Evolutionary conservation across 2,113 vertebrate species (phyloP), one percentile per base, ranked within the genome.

Genomic region (Euleptes europaea): DNA sequence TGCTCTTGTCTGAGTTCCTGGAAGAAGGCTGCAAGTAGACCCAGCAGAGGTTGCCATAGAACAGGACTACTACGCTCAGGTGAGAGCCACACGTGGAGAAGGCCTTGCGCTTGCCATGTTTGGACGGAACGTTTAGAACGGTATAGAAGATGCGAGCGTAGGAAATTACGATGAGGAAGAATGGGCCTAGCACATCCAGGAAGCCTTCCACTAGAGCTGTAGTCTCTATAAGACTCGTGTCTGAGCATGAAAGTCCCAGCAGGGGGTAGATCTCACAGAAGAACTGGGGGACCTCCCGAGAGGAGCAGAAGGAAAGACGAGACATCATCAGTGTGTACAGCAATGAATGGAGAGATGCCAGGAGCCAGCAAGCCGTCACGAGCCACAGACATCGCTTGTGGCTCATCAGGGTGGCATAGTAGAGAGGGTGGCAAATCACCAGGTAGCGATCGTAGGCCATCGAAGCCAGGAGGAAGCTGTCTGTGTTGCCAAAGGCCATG

Each of bases 221-320:
- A 14, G 79, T 54, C 13, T 88, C 74, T 33, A 86, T 88, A 49
- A 82, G 33, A 4, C 19, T 47, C 11, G 89, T 85, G 23, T 93
- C 78, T 67, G 86, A 92, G 47, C 91, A 92, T 26, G 84, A 73
- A 14, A 92, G 82, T 26, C 70, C 90, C n/a, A 91, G 89, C 33
- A 92, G 84, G 2, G 88, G 89, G 51, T 79, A 74, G 21, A 90
- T 23, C 9, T 93, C 92, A 80, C 90, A 91, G 85, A 93, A 91
- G 40, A 93, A 92, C n/a, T 88, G 88, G 26, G 84, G 89, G 60
- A 93, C 83, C 65, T 79, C 83, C 69, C 65, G 82, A 28, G 90
- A 91, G n/a, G 79, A 60, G 5, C 92, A 93, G 85, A 93, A 90
- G 17, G 88, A 85, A 73, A 89, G 40, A 0, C 31, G 90, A 80